Evolutionary conservation across 23 tunicate genomes (phyloP).

Genomic region (Phallusia fumigata): DNA sequence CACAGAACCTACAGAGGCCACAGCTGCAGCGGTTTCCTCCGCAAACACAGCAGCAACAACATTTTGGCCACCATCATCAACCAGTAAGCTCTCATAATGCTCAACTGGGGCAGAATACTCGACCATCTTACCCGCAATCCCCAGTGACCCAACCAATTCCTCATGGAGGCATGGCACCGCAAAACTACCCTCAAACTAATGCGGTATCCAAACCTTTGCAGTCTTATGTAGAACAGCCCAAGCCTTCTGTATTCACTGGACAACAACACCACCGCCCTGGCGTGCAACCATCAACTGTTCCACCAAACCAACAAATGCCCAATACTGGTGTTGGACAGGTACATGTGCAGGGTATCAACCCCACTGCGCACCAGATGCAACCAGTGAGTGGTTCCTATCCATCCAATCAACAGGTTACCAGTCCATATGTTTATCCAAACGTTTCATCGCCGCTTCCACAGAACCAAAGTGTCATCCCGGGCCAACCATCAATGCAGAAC

Average conservation of each 20-base stretch:
- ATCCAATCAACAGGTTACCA: neutral
- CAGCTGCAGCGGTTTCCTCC: slow-evolving; percentile 14
- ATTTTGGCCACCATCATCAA: neutral
- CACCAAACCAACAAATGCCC: neutral
- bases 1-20: neutral
- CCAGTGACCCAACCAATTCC: neutral
- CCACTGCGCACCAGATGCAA: neutral
- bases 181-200: neutral
- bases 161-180: neutral
- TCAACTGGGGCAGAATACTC: neutral
- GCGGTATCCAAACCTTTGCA: neutral
- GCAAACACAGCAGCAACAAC: slow-evolving; percentile 22
- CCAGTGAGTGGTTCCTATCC: neutral
- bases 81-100: neutral
- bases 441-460: neutral
- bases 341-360: neutral
- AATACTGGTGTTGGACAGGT: neutral
- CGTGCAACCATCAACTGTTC: neutral
- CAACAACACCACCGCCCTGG: slow-evolving; percentile 5
- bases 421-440: neutral
- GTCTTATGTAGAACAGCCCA: neutral
- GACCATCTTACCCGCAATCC: slow-evolving; percentile 11
- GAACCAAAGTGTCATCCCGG: neutral
- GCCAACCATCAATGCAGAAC: neutral
- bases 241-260: neutral